Evolutionary conservation across 2,888 invertebrate species (phyloP).

Genomic region (Masnerella sp.): DNA sequence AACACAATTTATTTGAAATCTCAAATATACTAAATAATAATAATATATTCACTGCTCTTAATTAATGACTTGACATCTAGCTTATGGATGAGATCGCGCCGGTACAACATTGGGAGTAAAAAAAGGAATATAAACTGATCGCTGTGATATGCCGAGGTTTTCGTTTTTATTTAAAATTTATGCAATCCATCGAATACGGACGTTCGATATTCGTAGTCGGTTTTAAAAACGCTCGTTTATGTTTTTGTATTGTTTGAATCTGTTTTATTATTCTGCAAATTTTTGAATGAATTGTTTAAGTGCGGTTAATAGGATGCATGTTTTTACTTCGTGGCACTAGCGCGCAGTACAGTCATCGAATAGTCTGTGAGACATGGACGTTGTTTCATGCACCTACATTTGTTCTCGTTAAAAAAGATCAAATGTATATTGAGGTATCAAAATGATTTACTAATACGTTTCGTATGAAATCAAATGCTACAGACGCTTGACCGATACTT

Average conservation of each 20-base stretch:
- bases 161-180: slow-evolving; percentile 63
- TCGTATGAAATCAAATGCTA: slow-evolving; percentile 22
- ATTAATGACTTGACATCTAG: too few species aligned
- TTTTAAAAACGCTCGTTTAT: slow-evolving; percentile 45
- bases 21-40: too few species aligned
- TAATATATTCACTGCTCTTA: too few species aligned
- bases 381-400: slow-evolving; percentile 24
- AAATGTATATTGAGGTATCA: slow-evolving; percentile 38
- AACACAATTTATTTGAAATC: too few species aligned
- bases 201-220: slow-evolving; percentile 50
- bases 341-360: slow-evolving; percentile 17
- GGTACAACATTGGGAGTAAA: slow-evolving; percentile 15
- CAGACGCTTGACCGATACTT: slow-evolving; percentile 9
- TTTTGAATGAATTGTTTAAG: slow-evolving; percentile 30
- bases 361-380: neutral
- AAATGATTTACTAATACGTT: slow-evolving; percentile 18
- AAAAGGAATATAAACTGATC: slow-evolving; percentile 46
- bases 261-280: too few species aligned
- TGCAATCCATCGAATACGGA: slow-evolving; percentile 57
- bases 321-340: slow-evolving; percentile 35
- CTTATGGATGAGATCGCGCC: too few species aligned
- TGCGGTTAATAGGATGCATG: slow-evolving; percentile 37
- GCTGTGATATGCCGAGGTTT: slow-evolving; percentile 58
- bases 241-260: slow-evolving; percentile 2
- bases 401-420: slow-evolving; percentile 8